Conservation (phyloP, 2,888 invertebrate genomes). For the Drosophila hawaiiensis region DNA sequence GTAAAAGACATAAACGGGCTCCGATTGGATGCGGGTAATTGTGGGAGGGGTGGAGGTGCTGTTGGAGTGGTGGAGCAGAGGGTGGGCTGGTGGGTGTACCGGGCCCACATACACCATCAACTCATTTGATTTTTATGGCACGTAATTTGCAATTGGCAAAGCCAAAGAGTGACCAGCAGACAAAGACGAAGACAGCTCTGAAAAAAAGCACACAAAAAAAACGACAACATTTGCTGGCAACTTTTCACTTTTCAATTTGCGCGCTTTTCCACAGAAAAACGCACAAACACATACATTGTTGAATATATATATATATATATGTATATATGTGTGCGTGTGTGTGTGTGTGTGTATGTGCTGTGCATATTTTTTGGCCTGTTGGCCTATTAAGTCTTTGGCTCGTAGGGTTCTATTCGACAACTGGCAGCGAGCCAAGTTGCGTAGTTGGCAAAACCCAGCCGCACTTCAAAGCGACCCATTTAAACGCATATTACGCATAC, state of each 20-base stretch:
- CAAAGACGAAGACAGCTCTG: constrained; percentile 18
- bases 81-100: constrained; percentile 7
- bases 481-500: constrained; percentile 70
- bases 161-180: constrained; percentile 53
- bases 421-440: constrained; percentile 65
- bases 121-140: constrained; percentile 74
- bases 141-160: constrained; percentile 79
- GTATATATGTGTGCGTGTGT: constrained; percentile 24
- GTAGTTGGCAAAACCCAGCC: constrained; percentile 51
- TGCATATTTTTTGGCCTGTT: constrained; percentile 68
- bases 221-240: constrained; percentile 62
- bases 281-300: background rate
- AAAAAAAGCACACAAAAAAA: constrained; percentile 2
- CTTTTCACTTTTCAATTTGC: constrained; percentile 84
- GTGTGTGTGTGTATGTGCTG: constrained; percentile 26
- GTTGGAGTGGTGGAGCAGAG: background rate
- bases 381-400: constrained; percentile 74
- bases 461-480: constrained; percentile 67
- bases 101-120: constrained; percentile 66
- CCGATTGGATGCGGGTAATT: background rate
- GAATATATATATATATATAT: background rate
- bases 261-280: constrained; percentile 61
- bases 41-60: background rate
- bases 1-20: constrained; percentile 13
- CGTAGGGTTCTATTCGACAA: constrained; percentile 53